Evolutionary conservation across 2,888 invertebrate species (phyloP).

Genomic region (Chelonus formosanus): DNA sequence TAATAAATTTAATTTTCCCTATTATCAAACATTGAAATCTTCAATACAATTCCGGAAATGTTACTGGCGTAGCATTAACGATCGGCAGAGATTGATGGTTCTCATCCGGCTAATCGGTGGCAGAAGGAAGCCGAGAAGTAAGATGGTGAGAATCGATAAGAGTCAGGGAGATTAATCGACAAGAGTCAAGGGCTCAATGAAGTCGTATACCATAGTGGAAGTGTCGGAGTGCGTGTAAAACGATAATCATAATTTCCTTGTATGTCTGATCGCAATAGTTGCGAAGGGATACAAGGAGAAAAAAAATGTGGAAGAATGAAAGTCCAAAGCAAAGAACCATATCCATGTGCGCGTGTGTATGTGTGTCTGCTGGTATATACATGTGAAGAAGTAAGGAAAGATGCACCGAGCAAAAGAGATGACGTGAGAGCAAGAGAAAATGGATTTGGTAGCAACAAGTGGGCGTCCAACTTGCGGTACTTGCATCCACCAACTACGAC

Average conservation of each 20-base stretch:
- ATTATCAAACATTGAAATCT: constrained; percentile 8
- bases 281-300: constrained; percentile 1
- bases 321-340: background rate
- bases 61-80: constrained; percentile 4
- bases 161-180: constrained; percentile 17
- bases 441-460: constrained; percentile 56
- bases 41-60: constrained; percentile 13
- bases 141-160: constrained; percentile 18
- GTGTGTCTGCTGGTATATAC: background rate
- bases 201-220: constrained; percentile 10
- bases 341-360: background rate
- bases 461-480: constrained; percentile 44
- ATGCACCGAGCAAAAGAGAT: constrained; percentile 23
- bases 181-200: constrained; percentile 13
- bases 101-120: constrained; percentile 9
- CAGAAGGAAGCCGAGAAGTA: constrained; percentile 8
- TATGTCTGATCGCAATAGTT: background rate
- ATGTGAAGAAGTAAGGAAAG: constrained; percentile 6
- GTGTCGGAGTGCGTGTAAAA: constrained; percentile 20
- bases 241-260: constrained; percentile 15
- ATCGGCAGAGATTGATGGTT: constrained; percentile 13
- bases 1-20: background rate
- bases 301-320: background rate
- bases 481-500: constrained; percentile 35
- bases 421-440: constrained; percentile 20